A percentile compares a stretch with the other conserved stretches of the same genome.
phyloP scores from a whole-genome alignment of 2,888 invertebrate genomes.

The Brachyptera risi region DNA sequence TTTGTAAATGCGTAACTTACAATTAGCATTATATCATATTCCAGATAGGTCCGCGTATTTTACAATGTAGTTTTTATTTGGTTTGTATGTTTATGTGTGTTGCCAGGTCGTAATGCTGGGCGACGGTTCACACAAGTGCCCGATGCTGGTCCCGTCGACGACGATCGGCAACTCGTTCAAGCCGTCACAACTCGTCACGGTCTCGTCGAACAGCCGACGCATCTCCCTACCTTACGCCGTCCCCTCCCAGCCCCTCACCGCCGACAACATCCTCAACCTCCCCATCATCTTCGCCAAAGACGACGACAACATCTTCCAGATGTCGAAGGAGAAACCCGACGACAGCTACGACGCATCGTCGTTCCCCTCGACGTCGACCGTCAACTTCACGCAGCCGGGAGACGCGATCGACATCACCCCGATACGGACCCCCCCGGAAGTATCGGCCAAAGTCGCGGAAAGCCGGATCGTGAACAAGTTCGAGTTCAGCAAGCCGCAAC shows the following conservation, averaged over 20 bases:
- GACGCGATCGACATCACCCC: neutral
- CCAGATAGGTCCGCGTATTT: no score
- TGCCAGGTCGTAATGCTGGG: neutral
- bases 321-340: neutral
- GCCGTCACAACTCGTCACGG: no score
- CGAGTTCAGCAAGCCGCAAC: constrained; percentile 11
- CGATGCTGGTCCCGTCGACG: neutral
- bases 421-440: neutral
- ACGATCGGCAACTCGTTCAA: no score
- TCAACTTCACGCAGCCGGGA: no score
- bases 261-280: constrained; percentile 38
- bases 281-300: constrained; percentile 40
- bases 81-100: no score
- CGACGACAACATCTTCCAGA: constrained; percentile 23
- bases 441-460: neutral
- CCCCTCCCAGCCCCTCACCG: constrained; percentile 31
- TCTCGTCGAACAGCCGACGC: no score
- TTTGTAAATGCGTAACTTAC: no score
- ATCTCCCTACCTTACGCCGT: neutral
- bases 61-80: no score
- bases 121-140: neutral
- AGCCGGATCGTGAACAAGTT: constrained; percentile 2
- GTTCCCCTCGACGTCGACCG: neutral
- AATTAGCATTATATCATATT: no score
- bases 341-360: no score